Evolutionary conservation across 1,140 invertebrate genomes (phyloP).

Genomic region (Drosophila kanapiae): DNA sequence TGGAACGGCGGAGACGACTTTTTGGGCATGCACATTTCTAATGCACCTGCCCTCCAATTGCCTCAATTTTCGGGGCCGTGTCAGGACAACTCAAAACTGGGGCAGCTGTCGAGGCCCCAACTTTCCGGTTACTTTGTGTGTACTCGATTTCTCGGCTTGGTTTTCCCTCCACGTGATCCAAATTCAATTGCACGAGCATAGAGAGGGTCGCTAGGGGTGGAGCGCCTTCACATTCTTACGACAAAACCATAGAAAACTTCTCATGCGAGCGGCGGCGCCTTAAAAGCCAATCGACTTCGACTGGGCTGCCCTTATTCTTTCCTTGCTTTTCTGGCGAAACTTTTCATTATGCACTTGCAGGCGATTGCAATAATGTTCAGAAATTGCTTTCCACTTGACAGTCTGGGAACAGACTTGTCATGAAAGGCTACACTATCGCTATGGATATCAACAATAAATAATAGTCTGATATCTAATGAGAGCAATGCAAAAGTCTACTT

Average conservation of each 20-base stretch:
- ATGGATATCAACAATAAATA: conserved; percentile 11
- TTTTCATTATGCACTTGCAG: conserved; percentile 65
- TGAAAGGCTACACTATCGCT: conserved; percentile 17
- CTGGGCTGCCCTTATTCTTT: conserved; percentile 49
- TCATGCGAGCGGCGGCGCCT: conserved; percentile 74
- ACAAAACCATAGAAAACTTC: conserved; percentile 62
- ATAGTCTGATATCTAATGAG: neutral
- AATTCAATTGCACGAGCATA: conserved; percentile 74
- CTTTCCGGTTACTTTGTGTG: conserved; percentile 35
- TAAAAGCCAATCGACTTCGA: conserved; percentile 79
- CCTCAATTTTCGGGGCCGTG: conserved; percentile 75
- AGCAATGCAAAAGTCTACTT: too few species aligned
- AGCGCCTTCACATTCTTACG: conserved; percentile 58
- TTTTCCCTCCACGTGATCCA: conserved; percentile 54
- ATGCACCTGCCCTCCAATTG: conserved; percentile 78
- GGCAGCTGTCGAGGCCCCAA: conserved; percentile 65
- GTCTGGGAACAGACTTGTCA: conserved; percentile 26
- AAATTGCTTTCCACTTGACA: conserved; percentile 72
- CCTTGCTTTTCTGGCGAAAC: conserved; percentile 42
- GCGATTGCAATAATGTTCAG: conserved; percentile 73
- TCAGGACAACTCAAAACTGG: conserved; percentile 75
- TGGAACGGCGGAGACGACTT: conserved; percentile 7
- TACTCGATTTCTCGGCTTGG: conserved; percentile 63
- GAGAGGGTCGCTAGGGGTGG: conserved; percentile 22
- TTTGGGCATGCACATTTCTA: conserved; percentile 75